Conservation (phyloP, 2,797 vertebrate genomes). For the Loriculus beryllinus region DNA sequence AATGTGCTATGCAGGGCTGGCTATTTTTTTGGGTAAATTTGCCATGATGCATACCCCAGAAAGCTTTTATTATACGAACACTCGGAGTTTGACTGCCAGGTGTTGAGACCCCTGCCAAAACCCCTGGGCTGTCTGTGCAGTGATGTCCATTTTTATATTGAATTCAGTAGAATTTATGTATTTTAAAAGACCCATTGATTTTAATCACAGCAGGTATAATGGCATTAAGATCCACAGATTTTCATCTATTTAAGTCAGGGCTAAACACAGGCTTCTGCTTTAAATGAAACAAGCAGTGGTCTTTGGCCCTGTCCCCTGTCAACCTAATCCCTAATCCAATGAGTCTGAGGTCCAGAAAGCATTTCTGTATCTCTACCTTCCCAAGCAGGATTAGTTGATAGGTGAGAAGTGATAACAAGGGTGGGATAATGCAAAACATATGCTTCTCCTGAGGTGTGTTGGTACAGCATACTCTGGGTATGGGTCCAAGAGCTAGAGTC, state of each 20-base stretch:
- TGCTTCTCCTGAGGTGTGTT: not conserved
- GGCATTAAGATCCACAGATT: not conserved
- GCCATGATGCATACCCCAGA: not conserved
- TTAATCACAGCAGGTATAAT: not conserved
- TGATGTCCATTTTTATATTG: not conserved
- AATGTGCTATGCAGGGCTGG: not conserved
- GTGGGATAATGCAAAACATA: not conserved
- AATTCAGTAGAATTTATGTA: not conserved
- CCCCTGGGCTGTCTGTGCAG: accelerated
- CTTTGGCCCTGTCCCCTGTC: not conserved
- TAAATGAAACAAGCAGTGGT: not conserved
- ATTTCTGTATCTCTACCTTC: not conserved
- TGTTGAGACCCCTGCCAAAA: not conserved
- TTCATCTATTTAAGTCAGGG: not conserved
- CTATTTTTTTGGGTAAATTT: not conserved
- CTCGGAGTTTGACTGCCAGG: not conserved
- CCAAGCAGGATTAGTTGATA: not conserved
- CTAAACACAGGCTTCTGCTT: not conserved
- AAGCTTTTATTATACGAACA: not conserved
- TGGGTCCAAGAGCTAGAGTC: not conserved
- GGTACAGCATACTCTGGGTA: not conserved
- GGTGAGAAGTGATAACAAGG: not conserved
- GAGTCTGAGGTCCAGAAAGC: not conserved
- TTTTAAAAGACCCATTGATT: accelerated
- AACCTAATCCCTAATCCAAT: not conserved